Evolutionary conservation across 2,888 invertebrate genomes (phyloP).

Genomic region (Rotaria macrura): DNA sequence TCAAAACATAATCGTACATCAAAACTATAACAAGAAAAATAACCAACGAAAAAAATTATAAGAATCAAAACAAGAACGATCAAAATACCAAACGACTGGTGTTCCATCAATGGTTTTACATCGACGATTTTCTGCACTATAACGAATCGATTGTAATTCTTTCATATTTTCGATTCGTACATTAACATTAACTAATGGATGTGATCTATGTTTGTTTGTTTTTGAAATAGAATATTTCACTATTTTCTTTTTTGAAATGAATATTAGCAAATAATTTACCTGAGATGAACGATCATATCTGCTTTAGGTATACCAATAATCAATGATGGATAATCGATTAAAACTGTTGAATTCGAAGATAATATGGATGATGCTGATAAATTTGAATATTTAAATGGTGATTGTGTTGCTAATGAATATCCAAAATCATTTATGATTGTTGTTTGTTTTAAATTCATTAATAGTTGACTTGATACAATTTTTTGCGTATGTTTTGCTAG

Average conservation of each 20-base stretch:
- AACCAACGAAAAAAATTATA: too few species aligned
- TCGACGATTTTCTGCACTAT: constrained; percentile 9
- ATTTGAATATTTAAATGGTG: neutral
- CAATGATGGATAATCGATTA: neutral
- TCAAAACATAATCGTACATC: neutral
- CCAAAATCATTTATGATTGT: neutral
- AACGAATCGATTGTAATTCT: neutral
- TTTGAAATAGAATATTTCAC: neutral
- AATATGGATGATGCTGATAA: neutral
- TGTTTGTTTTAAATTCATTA: neutral
- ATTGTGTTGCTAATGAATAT: neutral
- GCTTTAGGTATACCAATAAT: neutral
- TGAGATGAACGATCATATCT: neutral
- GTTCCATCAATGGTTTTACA: constrained; percentile 2
- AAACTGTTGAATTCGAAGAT: neutral
- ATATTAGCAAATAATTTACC: neutral
- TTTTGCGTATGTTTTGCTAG: neutral
- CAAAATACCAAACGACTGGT: neutral
- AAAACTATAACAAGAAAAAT: neutral
- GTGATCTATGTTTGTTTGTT: neutral
- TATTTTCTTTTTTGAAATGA: too few species aligned
- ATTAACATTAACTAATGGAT: constrained; percentile 8
- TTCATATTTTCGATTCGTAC: constrained; percentile 12
- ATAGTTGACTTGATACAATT: constrained; percentile 20
- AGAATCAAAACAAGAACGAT: too few species aligned